phyloP scores from a whole-genome alignment of 2,797 vertebrate genomes.

The Anas flavirostris region DNA sequence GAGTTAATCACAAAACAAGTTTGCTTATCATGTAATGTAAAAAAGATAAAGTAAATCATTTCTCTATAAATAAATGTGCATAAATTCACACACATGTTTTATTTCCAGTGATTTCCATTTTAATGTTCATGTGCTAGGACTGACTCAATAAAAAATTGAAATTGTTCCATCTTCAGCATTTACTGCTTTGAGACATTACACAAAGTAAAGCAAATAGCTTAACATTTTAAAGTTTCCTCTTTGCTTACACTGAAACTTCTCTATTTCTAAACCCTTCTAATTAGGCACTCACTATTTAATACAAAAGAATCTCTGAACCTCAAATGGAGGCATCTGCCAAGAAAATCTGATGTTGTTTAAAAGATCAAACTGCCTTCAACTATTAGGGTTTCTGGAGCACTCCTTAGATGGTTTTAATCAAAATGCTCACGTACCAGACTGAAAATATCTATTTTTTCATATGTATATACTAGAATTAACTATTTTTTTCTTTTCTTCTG shows the following conservation, averaged over 20 bases:
- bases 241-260: neutral
- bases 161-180: neutral
- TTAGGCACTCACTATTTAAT: neutral
- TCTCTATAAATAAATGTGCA: neutral
- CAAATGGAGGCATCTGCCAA: neutral
- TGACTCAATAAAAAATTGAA: neutral
- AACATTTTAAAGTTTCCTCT: neutral
- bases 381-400: neutral
- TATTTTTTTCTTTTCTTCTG: neutral
- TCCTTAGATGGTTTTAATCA: neutral
- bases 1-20: constrained; percentile 36
- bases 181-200: neutral
- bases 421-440: neutral
- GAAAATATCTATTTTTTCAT: neutral
- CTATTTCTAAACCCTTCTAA: neutral
- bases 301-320: neutral
- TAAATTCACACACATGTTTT: neutral
- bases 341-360: neutral
- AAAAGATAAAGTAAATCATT: neutral
- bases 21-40: neutral
- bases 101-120: neutral
- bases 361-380: neutral
- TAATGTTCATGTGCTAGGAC: neutral
- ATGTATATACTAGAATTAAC: neutral
- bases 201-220: neutral